These are phyloP conservation scores for Acanthiza pusilla DNA, from an alignment of 2,797 vertebrate genomes.

Conservation along the genomic window DNA sequence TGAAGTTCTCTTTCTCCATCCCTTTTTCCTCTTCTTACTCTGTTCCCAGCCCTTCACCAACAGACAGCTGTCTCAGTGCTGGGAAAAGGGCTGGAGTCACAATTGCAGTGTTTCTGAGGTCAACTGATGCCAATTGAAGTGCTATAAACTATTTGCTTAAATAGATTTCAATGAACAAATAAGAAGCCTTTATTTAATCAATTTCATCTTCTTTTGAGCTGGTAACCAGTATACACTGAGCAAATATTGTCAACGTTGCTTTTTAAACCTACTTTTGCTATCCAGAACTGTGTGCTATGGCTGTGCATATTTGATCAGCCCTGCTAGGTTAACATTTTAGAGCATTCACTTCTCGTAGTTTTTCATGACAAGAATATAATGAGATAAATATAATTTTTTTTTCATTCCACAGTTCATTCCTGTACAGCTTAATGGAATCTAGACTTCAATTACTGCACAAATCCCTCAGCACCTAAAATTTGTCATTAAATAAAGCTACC, in stretches of 20 bases:
- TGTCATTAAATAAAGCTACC: neutral
- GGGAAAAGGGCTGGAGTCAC: neutral
- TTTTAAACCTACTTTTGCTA: neutral
- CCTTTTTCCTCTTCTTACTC: neutral
- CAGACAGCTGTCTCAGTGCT: neutral
- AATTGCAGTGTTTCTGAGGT: neutral
- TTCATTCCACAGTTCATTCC: neutral
- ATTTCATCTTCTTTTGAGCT: neutral
- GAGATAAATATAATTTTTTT: neutral
- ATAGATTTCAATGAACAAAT: neutral
- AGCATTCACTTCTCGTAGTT: neutral
- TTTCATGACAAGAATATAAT: neutral
- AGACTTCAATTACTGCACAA: constrained; percentile 25
- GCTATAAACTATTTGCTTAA: neutral
- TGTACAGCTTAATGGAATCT: neutral
- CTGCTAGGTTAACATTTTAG: neutral
- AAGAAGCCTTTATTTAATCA: neutral
- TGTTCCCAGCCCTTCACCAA: neutral
- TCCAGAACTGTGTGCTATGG: neutral
- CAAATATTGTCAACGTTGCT: neutral
- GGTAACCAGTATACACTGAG: neutral
- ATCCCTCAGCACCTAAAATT: neutral
- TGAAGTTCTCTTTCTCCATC: neutral
- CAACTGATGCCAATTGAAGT: neutral
- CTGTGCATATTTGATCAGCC: neutral